phyloP scores from a whole-genome alignment of 2,113 vertebrate species.

The Corythornis vintsioides region DNA sequence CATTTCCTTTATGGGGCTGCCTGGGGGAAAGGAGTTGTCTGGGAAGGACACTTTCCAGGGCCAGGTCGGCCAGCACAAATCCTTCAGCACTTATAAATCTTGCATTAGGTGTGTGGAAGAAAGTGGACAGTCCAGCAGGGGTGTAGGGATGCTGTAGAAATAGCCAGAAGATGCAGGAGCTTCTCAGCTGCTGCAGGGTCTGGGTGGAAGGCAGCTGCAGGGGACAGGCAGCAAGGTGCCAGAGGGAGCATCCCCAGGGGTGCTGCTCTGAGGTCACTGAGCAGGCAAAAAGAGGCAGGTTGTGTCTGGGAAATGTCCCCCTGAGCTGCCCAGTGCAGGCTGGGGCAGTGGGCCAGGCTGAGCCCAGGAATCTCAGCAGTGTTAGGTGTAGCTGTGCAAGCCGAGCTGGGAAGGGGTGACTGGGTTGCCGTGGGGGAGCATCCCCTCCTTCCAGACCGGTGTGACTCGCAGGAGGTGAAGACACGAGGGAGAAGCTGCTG shows the following conservation, averaged over 20 bases:
- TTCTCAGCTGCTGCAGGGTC: accelerated
- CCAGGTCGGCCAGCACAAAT: not conserved
- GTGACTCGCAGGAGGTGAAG: slow-evolving; percentile 26
- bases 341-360: accelerated
- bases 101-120: not conserved
- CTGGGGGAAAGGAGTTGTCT: not conserved
- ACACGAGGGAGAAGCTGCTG: not conserved
- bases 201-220: not conserved
- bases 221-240: too few species aligned
- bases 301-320: not conserved
- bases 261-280: accelerated
- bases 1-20: not conserved
- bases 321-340: not conserved
- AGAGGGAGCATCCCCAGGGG: not conserved
- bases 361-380: not conserved
- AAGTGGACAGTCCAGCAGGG: not conserved
- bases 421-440: not conserved
- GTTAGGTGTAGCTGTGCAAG: not conserved
- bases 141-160: not conserved
- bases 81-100: not conserved
- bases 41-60: not conserved
- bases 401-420: not conserved
- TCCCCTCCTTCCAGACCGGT: slow-evolving; percentile 17
- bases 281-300: not conserved
- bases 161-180: not conserved